Conservation (phyloP, 2,797 vertebrate genomes). For the Nasua narica region DNA sequence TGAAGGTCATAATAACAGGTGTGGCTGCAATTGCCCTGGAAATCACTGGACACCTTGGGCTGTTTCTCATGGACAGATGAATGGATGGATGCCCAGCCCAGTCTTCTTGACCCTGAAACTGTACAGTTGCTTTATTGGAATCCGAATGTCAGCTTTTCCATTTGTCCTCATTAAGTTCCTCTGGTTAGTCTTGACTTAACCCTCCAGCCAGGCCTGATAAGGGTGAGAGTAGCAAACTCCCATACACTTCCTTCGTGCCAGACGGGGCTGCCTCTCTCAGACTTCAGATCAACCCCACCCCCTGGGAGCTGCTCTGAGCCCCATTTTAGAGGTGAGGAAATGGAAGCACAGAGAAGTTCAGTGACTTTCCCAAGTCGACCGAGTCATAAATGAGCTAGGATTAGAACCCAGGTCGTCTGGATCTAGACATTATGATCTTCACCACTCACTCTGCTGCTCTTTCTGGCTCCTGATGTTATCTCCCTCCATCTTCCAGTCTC, state of each 20-base stretch:
- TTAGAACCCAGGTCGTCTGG: neutral
- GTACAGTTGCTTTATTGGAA: neutral
- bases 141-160: neutral
- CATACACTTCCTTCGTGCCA: neutral
- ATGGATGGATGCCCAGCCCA: neutral
- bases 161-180: neutral
- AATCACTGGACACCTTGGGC: neutral
- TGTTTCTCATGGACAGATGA: slow-evolving; percentile 11
- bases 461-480: neutral
- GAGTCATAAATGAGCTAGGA: neutral
- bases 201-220: neutral
- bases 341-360: neutral
- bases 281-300: neutral
- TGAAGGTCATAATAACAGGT: neutral
- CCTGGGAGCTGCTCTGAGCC: neutral
- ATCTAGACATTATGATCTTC: neutral
- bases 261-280: neutral
- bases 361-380: neutral
- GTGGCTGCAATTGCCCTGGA: neutral
- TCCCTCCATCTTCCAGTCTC: neutral
- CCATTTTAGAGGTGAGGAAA: neutral
- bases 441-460: neutral
- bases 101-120: slow-evolving; percentile 23
- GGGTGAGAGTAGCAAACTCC: neutral
- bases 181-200: slow-evolving; percentile 12